phyloP scores from a whole-genome alignment of 2,888 invertebrate species.

The Coenonympha arcania region DNA sequence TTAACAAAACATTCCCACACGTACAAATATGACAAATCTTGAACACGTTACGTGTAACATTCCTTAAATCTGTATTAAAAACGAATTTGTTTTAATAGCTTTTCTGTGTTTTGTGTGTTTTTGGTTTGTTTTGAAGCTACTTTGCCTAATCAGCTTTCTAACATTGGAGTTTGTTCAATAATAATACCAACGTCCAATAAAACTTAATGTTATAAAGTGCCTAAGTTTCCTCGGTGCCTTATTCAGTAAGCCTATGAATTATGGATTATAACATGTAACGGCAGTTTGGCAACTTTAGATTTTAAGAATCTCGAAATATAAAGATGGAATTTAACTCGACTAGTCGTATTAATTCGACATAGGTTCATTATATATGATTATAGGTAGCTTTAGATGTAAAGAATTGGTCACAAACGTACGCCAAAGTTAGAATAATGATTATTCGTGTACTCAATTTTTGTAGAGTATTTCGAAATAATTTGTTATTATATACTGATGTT shows the following conservation, averaged over 20 bases:
- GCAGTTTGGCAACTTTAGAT: slow-evolving; percentile 38
- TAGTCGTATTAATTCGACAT: slow-evolving; percentile 33
- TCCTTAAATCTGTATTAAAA: slow-evolving; percentile 33
- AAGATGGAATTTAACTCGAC: slow-evolving; percentile 45
- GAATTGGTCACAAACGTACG: slow-evolving; percentile 59
- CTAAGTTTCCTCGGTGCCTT: no score
- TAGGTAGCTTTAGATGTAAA: slow-evolving; percentile 17
- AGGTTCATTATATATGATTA: neutral
- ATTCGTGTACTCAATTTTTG: slow-evolving; percentile 9
- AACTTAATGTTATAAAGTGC: no score
- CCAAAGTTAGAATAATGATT: slow-evolving; percentile 53
- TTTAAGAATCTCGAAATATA: slow-evolving; percentile 50
- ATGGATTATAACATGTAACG: neutral
- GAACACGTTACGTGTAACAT: slow-evolving; percentile 33
- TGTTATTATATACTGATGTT: no score
- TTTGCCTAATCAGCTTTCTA: slow-evolving; percentile 37
- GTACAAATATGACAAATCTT: neutral
- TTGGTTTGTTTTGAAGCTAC: slow-evolving; percentile 37
- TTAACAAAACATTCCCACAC: no score
- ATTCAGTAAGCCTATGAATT: neutral
- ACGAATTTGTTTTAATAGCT: slow-evolving; percentile 25
- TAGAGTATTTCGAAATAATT: slow-evolving; percentile 12
- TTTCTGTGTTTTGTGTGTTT: slow-evolving; percentile 42
- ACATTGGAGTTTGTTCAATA: slow-evolving; percentile 13
- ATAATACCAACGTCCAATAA: no score